These are phyloP conservation scores for Sula dactylatra DNA, from an alignment of 2,113 vertebrate genomes.

Conservation along the genomic window DNA sequence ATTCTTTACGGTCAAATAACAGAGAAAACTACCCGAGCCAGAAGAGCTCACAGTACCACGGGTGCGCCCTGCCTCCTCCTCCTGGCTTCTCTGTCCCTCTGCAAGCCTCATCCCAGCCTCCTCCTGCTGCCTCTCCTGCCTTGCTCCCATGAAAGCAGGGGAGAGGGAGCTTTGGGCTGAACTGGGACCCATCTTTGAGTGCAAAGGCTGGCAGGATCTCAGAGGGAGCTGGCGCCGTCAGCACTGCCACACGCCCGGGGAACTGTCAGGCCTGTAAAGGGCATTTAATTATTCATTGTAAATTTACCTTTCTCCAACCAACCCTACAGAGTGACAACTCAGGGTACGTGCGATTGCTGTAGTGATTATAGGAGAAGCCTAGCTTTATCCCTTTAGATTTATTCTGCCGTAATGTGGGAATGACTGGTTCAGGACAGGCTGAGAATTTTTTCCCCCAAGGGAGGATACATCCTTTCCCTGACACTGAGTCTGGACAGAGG, in stretches of 20 bases:
- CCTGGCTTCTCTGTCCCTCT: background rate
- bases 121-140: background rate
- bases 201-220: background rate
- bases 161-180: background rate
- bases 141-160: background rate
- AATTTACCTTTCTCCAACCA: background rate
- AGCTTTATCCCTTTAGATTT: background rate
- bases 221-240: background rate
- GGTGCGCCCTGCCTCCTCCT: background rate
- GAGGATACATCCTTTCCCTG: background rate
- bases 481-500: background rate
- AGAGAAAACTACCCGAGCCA: background rate
- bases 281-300: background rate
- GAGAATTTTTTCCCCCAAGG: background rate
- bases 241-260: background rate
- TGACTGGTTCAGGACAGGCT: background rate
- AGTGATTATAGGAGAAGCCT: background rate
- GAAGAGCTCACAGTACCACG: background rate
- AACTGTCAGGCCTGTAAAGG: background rate
- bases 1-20: background rate
- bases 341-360: accelerated
- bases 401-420: background rate
- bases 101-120: background rate
- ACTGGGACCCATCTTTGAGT: accelerated
- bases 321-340: background rate